Base-by-base conservation (phyloP, 2,888 invertebrate species). In the Hedya salicella region DNA sequence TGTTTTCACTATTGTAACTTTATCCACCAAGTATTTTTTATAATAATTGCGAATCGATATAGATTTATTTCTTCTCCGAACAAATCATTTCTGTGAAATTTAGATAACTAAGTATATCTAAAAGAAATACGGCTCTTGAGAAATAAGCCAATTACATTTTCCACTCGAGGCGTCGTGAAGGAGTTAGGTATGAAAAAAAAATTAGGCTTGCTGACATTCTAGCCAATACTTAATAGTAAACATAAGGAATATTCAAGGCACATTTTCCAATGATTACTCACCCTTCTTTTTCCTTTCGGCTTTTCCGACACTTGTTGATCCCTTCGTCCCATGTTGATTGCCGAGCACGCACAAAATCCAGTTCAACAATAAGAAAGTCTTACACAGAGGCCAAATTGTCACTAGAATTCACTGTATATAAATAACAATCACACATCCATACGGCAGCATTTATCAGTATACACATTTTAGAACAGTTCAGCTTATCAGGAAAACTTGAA, bases 251-350 rank as follows among this genome's bases (percentile, higher is more conserved):
- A 25, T 25, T 25, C 6, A 25, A 6, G 25, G 1, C 25, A 36
- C 36, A 36, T 11, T 65, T 46, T 66, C 65, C 54, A 69, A 42
- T 62, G 53, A 61, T 72, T 72, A 83, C 89, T 89, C 72, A 91
- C 91, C 88, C 85, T 86, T 54, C 80, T 80, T 77, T 89, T 89
- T 73, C 82, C 87, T 71, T 80, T 88, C 68, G 83, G 75, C 65
- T 84, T 88, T 81, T 89, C 89, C 78, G 83, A 73, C 32, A 81
- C 69, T 59, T 80, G 81, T 14, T 82, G 82, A 71, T 80, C 83
- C 73, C 77, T 85, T 75, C 76, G 86, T 75, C 78, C 81, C 77
- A 88, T 85, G 66, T 73, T 83, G 70, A 71, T 70, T 21, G 39
- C 39, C 21, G 46, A 13, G 8, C 44, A 50, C 39, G 50, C 32